phyloP scores from a whole-genome alignment of 2,888 invertebrate species.

The Ctenicera cuprea region DNA sequence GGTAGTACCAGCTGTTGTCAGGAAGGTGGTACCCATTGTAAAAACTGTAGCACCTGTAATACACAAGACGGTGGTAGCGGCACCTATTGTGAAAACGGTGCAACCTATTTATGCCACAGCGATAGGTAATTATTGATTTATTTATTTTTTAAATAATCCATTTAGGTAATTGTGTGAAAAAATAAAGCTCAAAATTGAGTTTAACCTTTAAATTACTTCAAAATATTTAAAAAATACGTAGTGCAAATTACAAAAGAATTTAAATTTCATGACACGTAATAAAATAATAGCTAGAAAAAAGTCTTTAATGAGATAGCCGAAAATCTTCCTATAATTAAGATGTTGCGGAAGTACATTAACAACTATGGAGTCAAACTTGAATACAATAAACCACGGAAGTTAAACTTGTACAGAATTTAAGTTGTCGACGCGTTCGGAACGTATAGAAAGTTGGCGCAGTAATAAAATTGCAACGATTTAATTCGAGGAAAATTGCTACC shows the following conservation, averaged over 20 bases:
- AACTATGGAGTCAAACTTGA: neutral
- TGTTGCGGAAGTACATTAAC: neutral
- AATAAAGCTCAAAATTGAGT: too few relatives aligned
- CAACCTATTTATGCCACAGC: constrained; percentile 56
- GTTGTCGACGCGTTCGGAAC: neutral
- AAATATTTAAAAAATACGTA: too few relatives aligned
- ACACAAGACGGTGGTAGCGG: constrained; percentile 71
- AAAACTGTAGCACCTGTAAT: constrained; percentile 65
- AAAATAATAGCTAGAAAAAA: too few relatives aligned
- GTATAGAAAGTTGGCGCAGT: too few relatives aligned
- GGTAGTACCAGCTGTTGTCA: constrained; percentile 62
- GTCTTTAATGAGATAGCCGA: too few relatives aligned
- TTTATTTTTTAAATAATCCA: too few relatives aligned
- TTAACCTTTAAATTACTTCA: too few relatives aligned
- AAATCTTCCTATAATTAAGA: neutral
- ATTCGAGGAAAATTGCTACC: too few relatives aligned
- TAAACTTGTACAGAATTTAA: neutral
- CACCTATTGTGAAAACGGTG: constrained; percentile 58
- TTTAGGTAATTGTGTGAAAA: too few relatives aligned
- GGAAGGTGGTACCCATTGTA: constrained; percentile 62
- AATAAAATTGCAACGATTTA: too few relatives aligned
- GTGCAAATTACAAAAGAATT: too few relatives aligned
- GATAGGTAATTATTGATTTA: constrained; percentile 58
- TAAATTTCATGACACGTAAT: too few relatives aligned
- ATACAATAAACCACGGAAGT: constrained; percentile 15